Conservation (phyloP, 2,888 invertebrate species). For the Prenolepis imparis region DNA sequence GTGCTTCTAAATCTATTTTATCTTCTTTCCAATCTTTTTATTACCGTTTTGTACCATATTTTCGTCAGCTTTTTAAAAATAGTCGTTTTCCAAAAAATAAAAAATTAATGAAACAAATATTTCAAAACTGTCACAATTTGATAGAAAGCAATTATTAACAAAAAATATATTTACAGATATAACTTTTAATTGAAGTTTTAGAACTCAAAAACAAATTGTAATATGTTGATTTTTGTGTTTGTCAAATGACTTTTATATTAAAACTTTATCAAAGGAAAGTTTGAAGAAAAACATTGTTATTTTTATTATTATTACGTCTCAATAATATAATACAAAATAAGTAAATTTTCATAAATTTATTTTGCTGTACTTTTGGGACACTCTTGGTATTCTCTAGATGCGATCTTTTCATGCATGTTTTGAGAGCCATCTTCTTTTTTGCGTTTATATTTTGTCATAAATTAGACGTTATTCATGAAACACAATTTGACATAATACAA, state of each 20-base stretch:
- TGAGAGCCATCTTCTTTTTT: conserved; percentile 20
- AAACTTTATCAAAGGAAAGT: not conserved
- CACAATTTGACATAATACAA: conserved; percentile 9
- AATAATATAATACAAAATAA: not conserved
- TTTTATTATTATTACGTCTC: not conserved
- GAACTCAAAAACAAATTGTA: not conserved
- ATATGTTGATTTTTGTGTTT: not conserved
- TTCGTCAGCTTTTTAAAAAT: not conserved
- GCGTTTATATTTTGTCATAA: conserved; percentile 26
- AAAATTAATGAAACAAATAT: not conserved
- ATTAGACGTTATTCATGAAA: conserved; percentile 25
- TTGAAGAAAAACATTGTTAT: not conserved
- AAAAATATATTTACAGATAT: not conserved
- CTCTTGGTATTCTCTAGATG: not conserved
- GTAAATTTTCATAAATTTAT: not conserved
- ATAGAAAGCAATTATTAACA: not conserved
- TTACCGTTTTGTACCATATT: no score
- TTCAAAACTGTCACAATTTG: not conserved
- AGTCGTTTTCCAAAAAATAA: not conserved
- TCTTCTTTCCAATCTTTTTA: not conserved
- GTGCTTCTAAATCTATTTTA: not conserved
- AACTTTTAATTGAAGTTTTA: not conserved
- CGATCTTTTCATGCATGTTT: conserved; percentile 3
- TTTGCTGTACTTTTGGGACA: not conserved
- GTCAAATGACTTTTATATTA: not conserved